Base-by-base conservation (phyloP, 2,113 vertebrate genomes). In the Aspidoscelis tigris region DNA sequence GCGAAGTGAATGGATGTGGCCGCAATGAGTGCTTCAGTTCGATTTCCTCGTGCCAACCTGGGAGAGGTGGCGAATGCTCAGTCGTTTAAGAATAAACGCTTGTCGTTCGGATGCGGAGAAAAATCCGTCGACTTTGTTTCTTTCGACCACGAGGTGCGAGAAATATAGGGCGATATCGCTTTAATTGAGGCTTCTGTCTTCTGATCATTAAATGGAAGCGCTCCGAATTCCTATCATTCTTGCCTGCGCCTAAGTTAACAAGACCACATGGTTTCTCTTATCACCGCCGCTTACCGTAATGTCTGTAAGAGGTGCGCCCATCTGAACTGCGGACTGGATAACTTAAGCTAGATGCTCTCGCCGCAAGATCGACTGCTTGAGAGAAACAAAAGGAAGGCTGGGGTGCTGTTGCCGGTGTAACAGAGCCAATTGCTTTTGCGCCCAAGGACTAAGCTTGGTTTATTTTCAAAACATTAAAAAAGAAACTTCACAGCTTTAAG, bases 171-270 rank as follows among this genome's bases (percentile, higher is more conserved):
- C 68, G 88, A 89, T 89, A 81, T 90, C 83, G 70, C 88, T 89
- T 66, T 83, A 92, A 91, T 91, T 82, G 86, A 81, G 95, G 92
- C 94, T 86, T 93, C 88, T 78, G 84, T 92, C 92, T 92, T 84
- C 92, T 95, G 95, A 93, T 95, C 92, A 95, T 92, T 96, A 95
- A 96, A 92, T 83, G 92, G 87, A 89, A 95, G 95, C 89, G 92
- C 94, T 90, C 88, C 85, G 94, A 96, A 98, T 98, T 98, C 97
- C 95, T 91, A 69, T 83, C 94, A 97, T 98, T 97, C 97, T 93
- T 96, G 91, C 88, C 89, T 85, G 84, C 88, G 89, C 93, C 88
- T 92, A 88, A 84, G 85, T 86, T 89, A 93, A 91, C 76, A 41
- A 85, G 93, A 91, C 92, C 95, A 95, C 94, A 93, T 95, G 94